Evolutionary conservation across 2,113 vertebrate genomes (phyloP).

Genomic region (Copsychus sechellarum): DNA sequence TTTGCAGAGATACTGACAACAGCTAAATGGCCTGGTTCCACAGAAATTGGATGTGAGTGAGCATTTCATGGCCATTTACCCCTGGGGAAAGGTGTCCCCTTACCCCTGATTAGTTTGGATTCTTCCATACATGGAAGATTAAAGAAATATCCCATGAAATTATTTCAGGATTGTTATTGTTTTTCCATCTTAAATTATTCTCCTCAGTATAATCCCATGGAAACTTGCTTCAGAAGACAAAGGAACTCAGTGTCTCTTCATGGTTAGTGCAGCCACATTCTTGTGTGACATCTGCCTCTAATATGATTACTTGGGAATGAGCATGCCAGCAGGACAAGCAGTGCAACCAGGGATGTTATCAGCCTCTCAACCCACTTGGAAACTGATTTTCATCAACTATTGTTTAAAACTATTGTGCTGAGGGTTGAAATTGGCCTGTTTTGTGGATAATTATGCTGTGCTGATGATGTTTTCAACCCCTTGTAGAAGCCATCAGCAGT

Average conservation of each 20-base stretch:
- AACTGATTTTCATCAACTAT: conserved; percentile 38
- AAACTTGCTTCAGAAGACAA: conserved; percentile 6
- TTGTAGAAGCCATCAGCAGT: conserved; percentile 35
- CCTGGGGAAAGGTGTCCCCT: background rate
- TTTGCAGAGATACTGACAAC: background rate
- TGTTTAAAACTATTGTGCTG: conserved; percentile 37
- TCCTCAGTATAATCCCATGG: background rate
- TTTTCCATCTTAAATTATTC: conserved; percentile 23
- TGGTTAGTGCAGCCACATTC: background rate
- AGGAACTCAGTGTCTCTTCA: background rate
- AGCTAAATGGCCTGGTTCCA: background rate
- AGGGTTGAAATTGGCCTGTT: background rate
- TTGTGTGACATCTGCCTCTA: conserved; percentile 24
- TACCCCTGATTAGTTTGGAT: background rate
- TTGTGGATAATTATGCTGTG: background rate
- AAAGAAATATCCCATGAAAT: background rate
- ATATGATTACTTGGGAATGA: conserved; percentile 8
- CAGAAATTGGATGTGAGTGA: background rate
- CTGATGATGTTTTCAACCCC: conserved; percentile 9
- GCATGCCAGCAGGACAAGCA: background rate
- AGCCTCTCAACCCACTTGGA: background rate
- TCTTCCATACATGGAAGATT: conserved; percentile 3
- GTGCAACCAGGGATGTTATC: background rate
- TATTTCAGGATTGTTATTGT: background rate
- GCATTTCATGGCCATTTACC: background rate